Conservation (phyloP, 2,797 vertebrate species). For the Neoniphon sammara region DNA sequence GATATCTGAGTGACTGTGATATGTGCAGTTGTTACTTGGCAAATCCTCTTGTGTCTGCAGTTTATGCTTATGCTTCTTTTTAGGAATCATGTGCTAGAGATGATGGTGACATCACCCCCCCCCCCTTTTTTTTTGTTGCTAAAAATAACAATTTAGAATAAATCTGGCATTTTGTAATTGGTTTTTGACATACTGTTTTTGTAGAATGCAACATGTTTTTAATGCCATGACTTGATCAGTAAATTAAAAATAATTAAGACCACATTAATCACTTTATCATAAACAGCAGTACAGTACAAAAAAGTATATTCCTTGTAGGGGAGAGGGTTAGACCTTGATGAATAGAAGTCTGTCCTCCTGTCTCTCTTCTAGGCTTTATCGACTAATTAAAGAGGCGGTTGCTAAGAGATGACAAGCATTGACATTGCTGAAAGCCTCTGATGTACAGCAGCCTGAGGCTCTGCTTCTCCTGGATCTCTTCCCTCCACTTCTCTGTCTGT, state of each 20-base stretch:
- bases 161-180: not conserved
- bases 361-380: constrained; percentile 68
- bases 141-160: too few species aligned
- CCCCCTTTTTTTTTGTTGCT: too few species aligned
- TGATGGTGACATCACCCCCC: too few species aligned
- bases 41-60: too few species aligned
- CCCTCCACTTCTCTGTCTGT: constrained; percentile 42
- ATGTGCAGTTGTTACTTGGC: too few species aligned
- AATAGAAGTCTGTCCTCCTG: constrained; percentile 57
- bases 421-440: constrained; percentile 68
- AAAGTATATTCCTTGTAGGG: not conserved
- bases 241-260: not conserved
- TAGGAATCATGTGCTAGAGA: too few species aligned
- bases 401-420: constrained; percentile 83
- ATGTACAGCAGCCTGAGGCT: constrained; percentile 74
- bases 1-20: too few species aligned
- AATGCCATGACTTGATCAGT: not conserved
- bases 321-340: constrained; percentile 47
- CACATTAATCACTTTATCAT: not conserved
- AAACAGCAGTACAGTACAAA: not conserved
- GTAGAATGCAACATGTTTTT: not conserved
- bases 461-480: constrained; percentile 56
- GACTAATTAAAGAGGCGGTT: constrained; percentile 83
- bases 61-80: too few species aligned
- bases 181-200: not conserved